Evolutionary conservation across 2,888 invertebrate species (phyloP).

Genomic region (Ormyrus labotus): DNA sequence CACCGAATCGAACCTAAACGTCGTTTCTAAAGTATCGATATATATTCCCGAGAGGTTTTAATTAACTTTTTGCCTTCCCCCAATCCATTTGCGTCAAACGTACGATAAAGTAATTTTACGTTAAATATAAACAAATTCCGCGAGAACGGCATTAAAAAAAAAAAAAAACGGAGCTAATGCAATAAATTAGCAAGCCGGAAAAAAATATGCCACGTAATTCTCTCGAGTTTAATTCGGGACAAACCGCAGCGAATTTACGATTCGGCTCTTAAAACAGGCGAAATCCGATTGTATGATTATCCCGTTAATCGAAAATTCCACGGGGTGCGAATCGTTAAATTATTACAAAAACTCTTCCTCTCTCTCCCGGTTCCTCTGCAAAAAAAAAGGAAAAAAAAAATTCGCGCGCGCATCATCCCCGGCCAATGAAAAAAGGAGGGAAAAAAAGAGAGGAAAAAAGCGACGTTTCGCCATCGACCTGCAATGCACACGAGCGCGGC

Average conservation of each 20-base stretch:
- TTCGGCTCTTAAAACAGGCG: slow-evolving; percentile 8
- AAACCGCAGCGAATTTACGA: slow-evolving; percentile 33
- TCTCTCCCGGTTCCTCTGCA: neutral
- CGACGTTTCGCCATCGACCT: slow-evolving; percentile 8
- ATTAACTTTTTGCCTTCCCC: too few relatives aligned
- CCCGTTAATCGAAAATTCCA: slow-evolving; percentile 41
- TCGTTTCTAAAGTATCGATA: too few relatives aligned
- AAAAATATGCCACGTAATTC: neutral
- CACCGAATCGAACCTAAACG: too few relatives aligned
- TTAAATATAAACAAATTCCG: too few relatives aligned
- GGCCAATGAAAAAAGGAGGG: neutral
- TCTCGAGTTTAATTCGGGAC: neutral
- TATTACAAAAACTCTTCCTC: slow-evolving; percentile 39
- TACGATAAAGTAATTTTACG: too few relatives aligned
- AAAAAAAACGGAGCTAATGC: neutral
- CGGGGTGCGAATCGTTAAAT: slow-evolving; percentile 23
- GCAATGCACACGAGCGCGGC: slow-evolving; percentile 18
- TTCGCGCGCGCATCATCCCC: neutral
- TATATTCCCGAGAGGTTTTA: too few relatives aligned
- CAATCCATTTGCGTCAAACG: too few relatives aligned
- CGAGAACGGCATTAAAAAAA: neutral
- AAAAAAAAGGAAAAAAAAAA: neutral
- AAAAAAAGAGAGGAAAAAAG: slow-evolving; percentile 1
- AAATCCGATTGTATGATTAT: slow-evolving; percentile 47
- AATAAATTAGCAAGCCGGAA: slow-evolving; percentile 12